phyloP scores from a whole-genome alignment of 2,888 invertebrate species.

The Pseudoips prasinana region DNA sequence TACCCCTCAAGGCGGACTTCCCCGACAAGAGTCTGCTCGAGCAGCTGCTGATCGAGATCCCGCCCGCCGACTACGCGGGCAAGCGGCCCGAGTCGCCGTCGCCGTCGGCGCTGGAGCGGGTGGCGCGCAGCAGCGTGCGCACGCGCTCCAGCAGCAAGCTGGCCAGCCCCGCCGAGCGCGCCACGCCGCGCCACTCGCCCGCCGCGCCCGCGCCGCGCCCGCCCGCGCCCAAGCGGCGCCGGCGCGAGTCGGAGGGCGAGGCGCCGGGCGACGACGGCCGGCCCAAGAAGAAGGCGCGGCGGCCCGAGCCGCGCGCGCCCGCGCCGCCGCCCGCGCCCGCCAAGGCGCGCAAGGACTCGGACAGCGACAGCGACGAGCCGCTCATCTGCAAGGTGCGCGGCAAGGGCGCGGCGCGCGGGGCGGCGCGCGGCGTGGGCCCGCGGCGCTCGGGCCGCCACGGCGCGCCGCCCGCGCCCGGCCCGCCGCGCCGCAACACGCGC shows the following conservation, averaged over 20 bases:
- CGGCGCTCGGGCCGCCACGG: slow-evolving; percentile 80
- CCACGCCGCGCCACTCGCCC: slow-evolving; percentile 63
- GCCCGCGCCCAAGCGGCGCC: slow-evolving; percentile 84
- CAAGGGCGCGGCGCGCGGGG: slow-evolving; percentile 37
- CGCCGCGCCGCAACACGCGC: slow-evolving; percentile 51
- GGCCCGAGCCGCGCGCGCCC: slow-evolving; percentile 71
- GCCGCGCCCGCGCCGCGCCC: slow-evolving; percentile 69
- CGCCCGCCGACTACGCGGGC: slow-evolving; percentile 80
- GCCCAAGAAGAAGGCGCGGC: slow-evolving; percentile 65
- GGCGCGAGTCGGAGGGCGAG: slow-evolving; percentile 89
- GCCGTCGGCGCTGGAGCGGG: slow-evolving; percentile 69
- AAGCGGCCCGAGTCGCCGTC: slow-evolving; percentile 74
- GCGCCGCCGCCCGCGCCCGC: slow-evolving; percentile 67
- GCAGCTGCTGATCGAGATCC: slow-evolving; percentile 93
- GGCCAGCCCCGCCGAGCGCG: slow-evolving; percentile 84
- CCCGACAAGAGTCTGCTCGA: slow-evolving; percentile 85
- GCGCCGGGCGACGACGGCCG: slow-evolving; percentile 67
- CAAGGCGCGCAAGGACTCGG: slow-evolving; percentile 84
- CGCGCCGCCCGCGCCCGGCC: slow-evolving; percentile 40
- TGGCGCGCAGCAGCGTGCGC: slow-evolving; percentile 79
- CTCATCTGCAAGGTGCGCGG: slow-evolving; percentile 87
- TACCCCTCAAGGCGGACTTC: slow-evolving; percentile 71
- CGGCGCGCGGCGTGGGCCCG: slow-evolving; percentile 70
- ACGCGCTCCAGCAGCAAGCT: slow-evolving; percentile 86
- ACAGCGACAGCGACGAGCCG: slow-evolving; percentile 91